Evolutionary conservation across 1,140 invertebrate species (phyloP), one percentile per base, ranked within the genome.

Genomic region (Drosophila kikkawai): DNA sequence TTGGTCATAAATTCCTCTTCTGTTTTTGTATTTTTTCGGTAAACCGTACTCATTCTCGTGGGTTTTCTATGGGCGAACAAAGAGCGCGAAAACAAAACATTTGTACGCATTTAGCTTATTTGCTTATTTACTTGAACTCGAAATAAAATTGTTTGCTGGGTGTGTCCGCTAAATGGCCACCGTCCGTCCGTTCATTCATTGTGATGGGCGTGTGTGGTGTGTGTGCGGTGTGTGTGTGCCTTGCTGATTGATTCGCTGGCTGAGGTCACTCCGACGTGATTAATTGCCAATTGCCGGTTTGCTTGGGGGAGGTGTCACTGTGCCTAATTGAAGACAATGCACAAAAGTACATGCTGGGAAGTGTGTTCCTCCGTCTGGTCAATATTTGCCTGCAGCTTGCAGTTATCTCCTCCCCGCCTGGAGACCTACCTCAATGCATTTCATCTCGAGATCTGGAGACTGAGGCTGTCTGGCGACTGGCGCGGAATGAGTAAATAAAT

Each of bases 141-240:
- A 83, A 83, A 87, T 84, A 81, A 87, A 90, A 84, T 55, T 87
- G 84, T 87, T 87, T 87, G 81, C 85, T 88, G 85, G 69, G 84
- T 87, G 84, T 90, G 84, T 81, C 74, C 60, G 69, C 85, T 87
- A 88, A 87, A 87, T 90, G 77, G 84, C 84, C 84, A 87, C 84
- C 69, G 84, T 87, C 84, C 84, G 60, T 63, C 50, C 36, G 56
- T 82, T 68, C 50, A 63, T 69, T 65, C 57, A 60, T 63, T 50
- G 65, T 39, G 61, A 65, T 68, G 78, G 51, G 66, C 44, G 60
- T 76, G 60, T 75, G 47, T 48, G 55, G 60, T 75, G 47, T 48
- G 55, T 55, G 48, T 45, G 26, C 29, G 47, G 50, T 36, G 48
- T 75, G 51, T 55, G 53, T 56, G 36, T 56, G 36, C 19, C 13